Evolutionary conservation across 2,888 invertebrate genomes (phyloP).

Genomic region (Mimas tiliae): DNA sequence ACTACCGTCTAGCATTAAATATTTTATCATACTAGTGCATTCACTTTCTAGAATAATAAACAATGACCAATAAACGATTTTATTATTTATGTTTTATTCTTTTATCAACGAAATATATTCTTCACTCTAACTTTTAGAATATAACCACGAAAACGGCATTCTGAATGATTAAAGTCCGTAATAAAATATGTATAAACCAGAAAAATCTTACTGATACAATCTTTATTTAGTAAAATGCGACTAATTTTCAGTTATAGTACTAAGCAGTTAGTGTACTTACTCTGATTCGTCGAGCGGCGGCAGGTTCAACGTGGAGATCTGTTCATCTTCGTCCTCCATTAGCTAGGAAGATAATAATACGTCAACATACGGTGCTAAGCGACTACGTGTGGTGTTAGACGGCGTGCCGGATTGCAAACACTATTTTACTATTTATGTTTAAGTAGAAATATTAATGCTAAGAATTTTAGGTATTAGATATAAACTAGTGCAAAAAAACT

Average conservation of each 20-base stretch:
- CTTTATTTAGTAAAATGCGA: too few relatives aligned
- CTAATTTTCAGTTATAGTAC: background rate
- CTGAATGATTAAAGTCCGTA: too few relatives aligned
- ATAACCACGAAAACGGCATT: background rate
- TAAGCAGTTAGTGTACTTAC: slow-evolving; percentile 58
- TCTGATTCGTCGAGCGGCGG: slow-evolving; percentile 71
- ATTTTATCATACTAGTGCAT: background rate
- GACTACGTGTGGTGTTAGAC: slow-evolving; percentile 49
- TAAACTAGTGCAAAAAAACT: background rate
- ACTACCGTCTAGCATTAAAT: background rate
- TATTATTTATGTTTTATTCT: too few relatives aligned
- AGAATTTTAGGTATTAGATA: too few relatives aligned
- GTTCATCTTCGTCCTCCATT: slow-evolving; percentile 72
- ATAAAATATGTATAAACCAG: too few relatives aligned
- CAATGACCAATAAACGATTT: too few relatives aligned
- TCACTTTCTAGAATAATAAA: background rate
- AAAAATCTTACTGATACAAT: too few relatives aligned
- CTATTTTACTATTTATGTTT: background rate
- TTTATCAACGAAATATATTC: too few relatives aligned
- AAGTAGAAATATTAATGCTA: too few relatives aligned
- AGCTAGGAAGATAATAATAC: slow-evolving; percentile 72
- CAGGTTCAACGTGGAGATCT: slow-evolving; percentile 63
- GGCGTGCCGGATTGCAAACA: slow-evolving; percentile 17
- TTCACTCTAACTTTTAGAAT: too few relatives aligned
- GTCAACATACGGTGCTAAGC: slow-evolving; percentile 82